Evolutionary conservation across 1,140 invertebrate genomes (phyloP), one percentile per base, ranked within the genome.

Genomic region (Cotesia typhae): DNA sequence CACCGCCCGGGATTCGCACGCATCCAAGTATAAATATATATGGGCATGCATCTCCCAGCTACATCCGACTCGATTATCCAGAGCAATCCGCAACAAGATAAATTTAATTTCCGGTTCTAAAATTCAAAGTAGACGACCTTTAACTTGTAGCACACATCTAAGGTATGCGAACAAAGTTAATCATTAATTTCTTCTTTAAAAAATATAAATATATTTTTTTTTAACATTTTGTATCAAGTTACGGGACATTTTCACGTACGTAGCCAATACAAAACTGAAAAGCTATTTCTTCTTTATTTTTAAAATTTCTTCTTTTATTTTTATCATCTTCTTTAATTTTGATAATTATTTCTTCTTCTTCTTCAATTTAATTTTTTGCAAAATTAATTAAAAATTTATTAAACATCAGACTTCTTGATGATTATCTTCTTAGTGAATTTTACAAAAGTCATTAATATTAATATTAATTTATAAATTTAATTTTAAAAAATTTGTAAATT

Each of bases 271-370:
- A 59, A 17, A 17, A 17, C 17, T 17, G 17, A 17, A 17, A 72
- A 80, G 79, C 77, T 12, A 74, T 76, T 67, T 73, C 47, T 66
- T 36, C 60, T 80, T 76, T 47, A 47, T 10, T 75, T 28, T 28
- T 1, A 75, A 76, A 78, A 74, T 79, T 78, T 79, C 74, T 75
- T 80, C 78, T 79, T 78, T 78, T 78, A 77, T 80, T 75, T 78
- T 74, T 77, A 73, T 76, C 74, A 71, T 70, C n/a, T 72, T 57
- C 57, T 4, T 67, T 14, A 52, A 6, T 28, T 67, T 28, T 28
- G 3, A 28, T 28, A 28, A n/a, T 36, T 28, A 12, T 37, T 28
- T 36, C 52, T 35, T 60, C 52, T 35, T 60, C 57, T 47, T 70
- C 37, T 64, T 5, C 10, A 38, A 12, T 59, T 61, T 28, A 61